Percentiles rank a stretch among this genome's conserved stretches.
Evolutionary conservation across 2,797 vertebrate species (phyloP).

Genomic region (Malacoraja senta): DNA sequence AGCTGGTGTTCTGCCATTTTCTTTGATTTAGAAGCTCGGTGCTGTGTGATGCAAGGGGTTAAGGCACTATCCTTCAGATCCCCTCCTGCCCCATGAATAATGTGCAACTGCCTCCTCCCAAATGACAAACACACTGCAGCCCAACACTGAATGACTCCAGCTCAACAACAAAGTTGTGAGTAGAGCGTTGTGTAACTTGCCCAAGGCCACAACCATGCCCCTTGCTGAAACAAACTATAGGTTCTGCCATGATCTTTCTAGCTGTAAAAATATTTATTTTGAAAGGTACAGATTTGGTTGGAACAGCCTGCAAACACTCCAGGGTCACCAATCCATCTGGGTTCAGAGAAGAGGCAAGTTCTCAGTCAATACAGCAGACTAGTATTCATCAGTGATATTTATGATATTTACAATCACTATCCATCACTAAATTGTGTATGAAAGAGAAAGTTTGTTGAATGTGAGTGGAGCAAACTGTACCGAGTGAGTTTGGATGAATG

Average conservation of each 20-base stretch:
- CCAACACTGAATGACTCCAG: no score
- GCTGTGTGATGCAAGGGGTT: not conserved
- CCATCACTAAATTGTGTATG: not conserved
- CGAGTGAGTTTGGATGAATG: not conserved
- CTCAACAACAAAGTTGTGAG: not conserved
- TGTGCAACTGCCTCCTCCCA: not conserved
- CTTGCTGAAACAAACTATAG: not conserved
- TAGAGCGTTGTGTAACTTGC: not conserved
- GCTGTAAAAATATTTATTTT: constrained; percentile 36
- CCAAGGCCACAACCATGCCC: not conserved
- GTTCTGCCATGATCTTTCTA: constrained; percentile 13
- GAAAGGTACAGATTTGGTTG: not conserved
- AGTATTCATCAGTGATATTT: constrained; percentile 30
- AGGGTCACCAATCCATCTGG: constrained; percentile 11
- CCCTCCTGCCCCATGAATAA: not conserved
- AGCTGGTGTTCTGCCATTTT: not conserved
- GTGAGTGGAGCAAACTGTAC: not conserved
- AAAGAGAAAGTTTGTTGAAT: not conserved
- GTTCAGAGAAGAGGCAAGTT: not conserved
- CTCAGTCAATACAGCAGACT: constrained; percentile 5
- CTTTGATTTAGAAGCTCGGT: not conserved
- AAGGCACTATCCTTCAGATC: no score
- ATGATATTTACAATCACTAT: not conserved
- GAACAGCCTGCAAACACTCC: constrained; percentile 28
- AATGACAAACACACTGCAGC: not conserved